Evolutionary conservation across 2,888 invertebrate species (phyloP).

Genomic region (Drosophila neutralis): DNA sequence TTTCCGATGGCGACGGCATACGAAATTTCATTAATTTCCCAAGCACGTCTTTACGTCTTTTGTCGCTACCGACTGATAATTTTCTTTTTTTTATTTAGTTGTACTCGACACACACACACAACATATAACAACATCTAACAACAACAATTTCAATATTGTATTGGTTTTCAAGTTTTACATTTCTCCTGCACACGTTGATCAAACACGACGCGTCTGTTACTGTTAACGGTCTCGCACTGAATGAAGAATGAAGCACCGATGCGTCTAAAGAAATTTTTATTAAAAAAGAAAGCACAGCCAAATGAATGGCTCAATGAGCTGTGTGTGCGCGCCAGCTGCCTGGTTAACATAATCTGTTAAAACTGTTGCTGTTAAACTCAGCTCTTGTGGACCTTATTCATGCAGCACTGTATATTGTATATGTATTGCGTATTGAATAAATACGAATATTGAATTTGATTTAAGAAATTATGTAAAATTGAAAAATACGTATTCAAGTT

Average conservation of each 20-base stretch:
- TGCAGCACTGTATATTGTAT: neutral
- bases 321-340: slow-evolving; percentile 29
- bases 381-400: slow-evolving; percentile 7
- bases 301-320: slow-evolving; percentile 39
- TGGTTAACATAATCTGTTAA: slow-evolving; percentile 34
- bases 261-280: slow-evolving; percentile 82
- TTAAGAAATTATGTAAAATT: neutral
- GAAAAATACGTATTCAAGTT: neutral
- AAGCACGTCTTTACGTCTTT: slow-evolving; percentile 56
- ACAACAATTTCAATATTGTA: slow-evolving; percentile 53
- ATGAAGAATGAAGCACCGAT: slow-evolving; percentile 77
- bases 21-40: slow-evolving; percentile 72
- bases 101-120: slow-evolving; percentile 25
- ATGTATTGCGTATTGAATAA: neutral
- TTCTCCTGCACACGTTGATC: slow-evolving; percentile 51
- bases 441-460: neutral
- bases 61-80: slow-evolving; percentile 44
- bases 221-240: slow-evolving; percentile 80
- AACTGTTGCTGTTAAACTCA: slow-evolving; percentile 27
- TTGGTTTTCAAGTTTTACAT: slow-evolving; percentile 60
- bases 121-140: slow-evolving; percentile 26
- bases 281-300: slow-evolving; percentile 80
- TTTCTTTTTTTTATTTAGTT: slow-evolving; percentile 55
- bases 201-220: slow-evolving; percentile 73
- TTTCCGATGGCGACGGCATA: slow-evolving; percentile 70